Evolutionary conservation across 1,140 invertebrate genomes (phyloP).

Genomic region (Papilio aristodemus): DNA sequence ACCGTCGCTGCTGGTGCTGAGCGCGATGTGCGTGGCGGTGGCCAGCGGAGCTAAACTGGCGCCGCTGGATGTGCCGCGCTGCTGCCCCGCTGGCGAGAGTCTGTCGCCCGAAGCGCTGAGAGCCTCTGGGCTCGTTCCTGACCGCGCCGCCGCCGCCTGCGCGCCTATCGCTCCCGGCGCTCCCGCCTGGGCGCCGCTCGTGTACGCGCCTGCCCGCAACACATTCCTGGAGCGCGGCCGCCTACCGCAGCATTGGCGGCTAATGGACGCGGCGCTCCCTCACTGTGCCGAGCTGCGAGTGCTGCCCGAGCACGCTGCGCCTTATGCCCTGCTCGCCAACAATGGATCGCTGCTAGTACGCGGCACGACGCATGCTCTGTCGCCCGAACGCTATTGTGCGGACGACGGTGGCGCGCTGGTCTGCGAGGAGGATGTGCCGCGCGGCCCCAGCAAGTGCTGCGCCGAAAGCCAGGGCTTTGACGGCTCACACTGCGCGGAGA

Average conservation of each 20-base stretch:
- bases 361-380: conserved; percentile 57
- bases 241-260: conserved; percentile 76
- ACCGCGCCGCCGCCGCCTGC: conserved; percentile 39
- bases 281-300: conserved; percentile 59
- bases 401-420: conserved; percentile 82
- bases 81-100: conserved; percentile 75
- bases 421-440: conserved; percentile 71
- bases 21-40: conserved; percentile 44
- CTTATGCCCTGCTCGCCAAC: conserved; percentile 78
- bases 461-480: conserved; percentile 66
- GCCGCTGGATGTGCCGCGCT: conserved; percentile 76
- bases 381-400: conserved; percentile 81
- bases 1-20: conserved; percentile 39
- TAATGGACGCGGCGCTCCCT: conserved; percentile 60
- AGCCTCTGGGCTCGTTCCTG: conserved; percentile 37
- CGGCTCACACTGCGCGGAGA: conserved; percentile 75
- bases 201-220: conserved; percentile 76
- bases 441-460: conserved; percentile 53
- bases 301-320: conserved; percentile 58
- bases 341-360: conserved; percentile 81
- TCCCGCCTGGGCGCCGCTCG: conserved; percentile 74
- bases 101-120: conserved; percentile 53
- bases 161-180: conserved; percentile 44
- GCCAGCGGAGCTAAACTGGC: conserved; percentile 53
- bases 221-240: conserved; percentile 55